Evolutionary conservation across 2,113 vertebrate species (phyloP).

Genomic region (Pseudopipra pipra): DNA sequence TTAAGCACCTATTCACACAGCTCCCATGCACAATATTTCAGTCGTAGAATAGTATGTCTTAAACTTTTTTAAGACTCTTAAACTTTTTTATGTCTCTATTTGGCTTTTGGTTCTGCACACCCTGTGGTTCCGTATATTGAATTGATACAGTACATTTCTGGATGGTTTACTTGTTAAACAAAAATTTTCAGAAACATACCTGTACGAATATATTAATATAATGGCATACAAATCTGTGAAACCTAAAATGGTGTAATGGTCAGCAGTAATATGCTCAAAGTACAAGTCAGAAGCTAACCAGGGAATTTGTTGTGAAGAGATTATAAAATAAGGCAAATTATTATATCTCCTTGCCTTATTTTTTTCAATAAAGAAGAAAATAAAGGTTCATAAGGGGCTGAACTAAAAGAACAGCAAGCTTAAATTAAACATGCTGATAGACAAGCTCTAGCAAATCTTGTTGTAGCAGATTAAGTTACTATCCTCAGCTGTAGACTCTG

Average conservation of each 20-base stretch:
- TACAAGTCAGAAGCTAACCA: not conserved
- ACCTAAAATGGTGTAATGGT: not conserved
- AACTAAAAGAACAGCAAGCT: not conserved
- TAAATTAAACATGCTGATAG: slow-evolving; percentile 8
- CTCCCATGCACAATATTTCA: not conserved
- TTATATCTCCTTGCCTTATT: not conserved
- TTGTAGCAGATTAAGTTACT: slow-evolving; percentile 60
- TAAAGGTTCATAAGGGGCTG: not conserved
- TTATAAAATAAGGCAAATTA: not conserved
- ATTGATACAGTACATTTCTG: not conserved
- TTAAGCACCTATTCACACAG: not conserved
- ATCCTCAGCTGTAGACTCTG: slow-evolving; percentile 13
- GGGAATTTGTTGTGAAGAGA: not conserved
- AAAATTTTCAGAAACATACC: not conserved
- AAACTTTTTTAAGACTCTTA: not conserved
- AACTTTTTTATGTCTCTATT: not conserved
- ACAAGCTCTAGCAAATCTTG: slow-evolving; percentile 51
- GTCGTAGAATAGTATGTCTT: not conserved
- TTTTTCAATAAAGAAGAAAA: not conserved
- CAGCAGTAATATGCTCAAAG: not conserved
- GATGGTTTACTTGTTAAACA: not conserved
- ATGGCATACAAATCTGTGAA: not conserved
- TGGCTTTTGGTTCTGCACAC: not conserved
- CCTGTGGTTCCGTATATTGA: not conserved
- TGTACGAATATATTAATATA: not conserved